A percentile compares a stretch with the other conserved stretches of the same genome.
Conservation (phyloP, 2,888 invertebrate species). For the Xanthorhoe designata region DNA sequence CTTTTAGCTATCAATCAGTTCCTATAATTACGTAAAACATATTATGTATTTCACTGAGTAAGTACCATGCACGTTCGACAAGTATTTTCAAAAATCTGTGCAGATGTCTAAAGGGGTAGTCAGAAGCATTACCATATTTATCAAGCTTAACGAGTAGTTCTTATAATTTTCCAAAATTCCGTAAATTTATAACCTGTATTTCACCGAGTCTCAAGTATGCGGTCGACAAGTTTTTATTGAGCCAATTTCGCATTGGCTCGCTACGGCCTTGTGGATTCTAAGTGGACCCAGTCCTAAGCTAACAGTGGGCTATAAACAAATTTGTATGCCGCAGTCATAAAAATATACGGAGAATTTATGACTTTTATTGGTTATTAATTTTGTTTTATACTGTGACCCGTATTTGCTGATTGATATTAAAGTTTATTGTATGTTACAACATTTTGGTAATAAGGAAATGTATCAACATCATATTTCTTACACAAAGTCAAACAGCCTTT, state of each 20-base stretch:
- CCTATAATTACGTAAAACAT: too few species aligned
- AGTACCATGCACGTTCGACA: too few species aligned
- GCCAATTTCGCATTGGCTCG: slow-evolving; percentile 29
- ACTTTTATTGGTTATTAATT: slow-evolving; percentile 20
- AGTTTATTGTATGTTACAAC: neutral
- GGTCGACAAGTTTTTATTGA: slow-evolving; percentile 37
- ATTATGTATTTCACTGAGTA: too few species aligned
- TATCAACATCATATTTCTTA: neutral
- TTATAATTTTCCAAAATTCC: neutral
- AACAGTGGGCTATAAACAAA: slow-evolving; percentile 41
- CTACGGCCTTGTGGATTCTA: slow-evolving; percentile 29
- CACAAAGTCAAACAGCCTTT: too few species aligned
- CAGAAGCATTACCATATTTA: too few species aligned
- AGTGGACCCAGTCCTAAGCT: slow-evolving; percentile 41
- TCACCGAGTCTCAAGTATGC: slow-evolving; percentile 30
- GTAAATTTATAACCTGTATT: slow-evolving; percentile 1
- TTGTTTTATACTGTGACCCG: slow-evolving; percentile 15
- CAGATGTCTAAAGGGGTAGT: too few species aligned
- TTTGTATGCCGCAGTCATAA: slow-evolving; percentile 42
- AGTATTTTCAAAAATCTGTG: too few species aligned
- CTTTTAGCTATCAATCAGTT: too few species aligned
- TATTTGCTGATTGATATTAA: neutral
- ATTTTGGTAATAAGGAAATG: neutral
- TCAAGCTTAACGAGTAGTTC: too few species aligned
- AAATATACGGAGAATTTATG: slow-evolving; percentile 40